Percentiles rank a stretch among this genome's conserved stretches.
Conservation (phyloP, 2,797 vertebrate species). For the Pygocentrus nattereri region DNA sequence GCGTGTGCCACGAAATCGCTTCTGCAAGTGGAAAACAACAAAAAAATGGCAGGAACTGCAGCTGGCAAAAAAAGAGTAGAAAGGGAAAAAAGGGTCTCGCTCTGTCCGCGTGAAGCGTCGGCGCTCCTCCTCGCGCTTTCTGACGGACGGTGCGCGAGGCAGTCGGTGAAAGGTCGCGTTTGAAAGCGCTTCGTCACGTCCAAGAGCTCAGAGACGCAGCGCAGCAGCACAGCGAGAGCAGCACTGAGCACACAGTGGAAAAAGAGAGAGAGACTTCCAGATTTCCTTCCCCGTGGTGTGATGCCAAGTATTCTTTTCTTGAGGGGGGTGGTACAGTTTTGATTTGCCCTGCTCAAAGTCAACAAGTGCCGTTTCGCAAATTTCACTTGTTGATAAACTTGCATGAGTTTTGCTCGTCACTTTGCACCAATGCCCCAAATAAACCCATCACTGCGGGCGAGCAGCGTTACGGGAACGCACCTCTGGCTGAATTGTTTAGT, state of each 20-base stretch:
- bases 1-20: constrained; percentile 22
- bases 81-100: constrained; percentile 45
- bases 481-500: neutral
- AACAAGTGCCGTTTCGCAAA: constrained; percentile 37
- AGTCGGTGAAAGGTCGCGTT: constrained; percentile 50
- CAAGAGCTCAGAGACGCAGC: constrained; percentile 34
- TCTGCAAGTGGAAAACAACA: constrained; percentile 23
- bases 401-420: neutral
- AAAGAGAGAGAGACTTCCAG: constrained; percentile 8
- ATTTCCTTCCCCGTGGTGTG: constrained; percentile 37
- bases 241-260: constrained; percentile 49
- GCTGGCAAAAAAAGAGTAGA: neutral
- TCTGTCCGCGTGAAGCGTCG: constrained; percentile 71
- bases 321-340: constrained; percentile 1
- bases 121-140: constrained; percentile 75
- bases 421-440: neutral
- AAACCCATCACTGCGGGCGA: neutral
- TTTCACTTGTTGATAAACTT: neutral
- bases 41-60: constrained; percentile 7
- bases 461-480: neutral
- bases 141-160: constrained; percentile 70
- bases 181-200: constrained; percentile 35
- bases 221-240: constrained; percentile 30
- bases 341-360: constrained; percentile 17
- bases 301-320: constrained; percentile 50